Conservation (phyloP, 2,888 invertebrate species). For the Dioctria linearis region DNA sequence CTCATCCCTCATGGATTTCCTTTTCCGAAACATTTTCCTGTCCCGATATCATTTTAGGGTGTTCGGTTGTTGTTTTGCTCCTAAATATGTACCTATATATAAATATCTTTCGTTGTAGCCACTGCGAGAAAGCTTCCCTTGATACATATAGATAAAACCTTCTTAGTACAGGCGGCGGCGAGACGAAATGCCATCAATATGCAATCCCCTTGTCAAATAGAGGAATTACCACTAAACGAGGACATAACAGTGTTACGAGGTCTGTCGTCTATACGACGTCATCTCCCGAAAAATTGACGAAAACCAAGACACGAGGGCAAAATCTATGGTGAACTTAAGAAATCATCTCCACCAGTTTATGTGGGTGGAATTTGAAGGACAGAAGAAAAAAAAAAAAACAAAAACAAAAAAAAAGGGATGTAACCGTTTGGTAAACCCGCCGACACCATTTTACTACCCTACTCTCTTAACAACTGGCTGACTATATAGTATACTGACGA, state of each 20-base stretch:
- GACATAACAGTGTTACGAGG: conserved; percentile 52
- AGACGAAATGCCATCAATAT: conserved; percentile 54
- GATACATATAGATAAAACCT: conserved; percentile 9
- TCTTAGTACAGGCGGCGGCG: conserved; percentile 33
- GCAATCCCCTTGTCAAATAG: conserved; percentile 52
- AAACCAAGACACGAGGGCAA: not conserved
- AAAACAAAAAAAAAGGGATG: conserved; percentile 17
- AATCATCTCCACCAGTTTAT: conserved; percentile 5
- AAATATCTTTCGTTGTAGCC: conserved; percentile 9
- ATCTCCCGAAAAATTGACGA: conserved; percentile 21
- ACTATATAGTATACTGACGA: too few relatives aligned
- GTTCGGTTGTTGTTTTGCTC: too few relatives aligned
- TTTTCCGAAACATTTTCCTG: conserved; percentile 43
- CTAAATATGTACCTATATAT: too few relatives aligned
- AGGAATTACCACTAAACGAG: conserved; percentile 54
- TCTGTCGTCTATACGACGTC: conserved; percentile 39
- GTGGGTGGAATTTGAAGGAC: conserved; percentile 40
- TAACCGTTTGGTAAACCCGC: conserved; percentile 19
- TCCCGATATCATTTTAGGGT: conserved; percentile 37
- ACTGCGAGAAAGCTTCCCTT: conserved; percentile 13
- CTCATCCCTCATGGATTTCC: conserved; percentile 53
- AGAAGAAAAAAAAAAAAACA: not conserved
- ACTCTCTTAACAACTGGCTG: too few relatives aligned
- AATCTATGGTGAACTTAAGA: conserved; percentile 10
- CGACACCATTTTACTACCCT: conserved; percentile 51